Percentiles rank a stretch among this genome's conserved stretches.
phyloP scores from a whole-genome alignment of 64 coral and sea anemone species.

The Pocillopora damicornis region DNA sequence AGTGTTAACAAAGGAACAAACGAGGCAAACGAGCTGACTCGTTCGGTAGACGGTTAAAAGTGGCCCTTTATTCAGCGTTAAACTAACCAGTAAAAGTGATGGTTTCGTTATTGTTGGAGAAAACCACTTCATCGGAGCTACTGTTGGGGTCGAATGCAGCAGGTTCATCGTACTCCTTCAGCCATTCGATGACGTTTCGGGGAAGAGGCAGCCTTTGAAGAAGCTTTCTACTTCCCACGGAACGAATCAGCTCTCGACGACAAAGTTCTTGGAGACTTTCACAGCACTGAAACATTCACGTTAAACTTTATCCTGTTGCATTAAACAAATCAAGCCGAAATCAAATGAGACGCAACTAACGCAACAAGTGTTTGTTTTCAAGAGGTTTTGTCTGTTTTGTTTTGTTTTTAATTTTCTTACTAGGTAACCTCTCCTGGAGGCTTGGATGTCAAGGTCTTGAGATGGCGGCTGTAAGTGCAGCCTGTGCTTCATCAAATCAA shows the following conservation, averaged over 20 bases:
- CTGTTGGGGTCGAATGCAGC: conserved; percentile 62
- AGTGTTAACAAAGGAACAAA: too few species aligned
- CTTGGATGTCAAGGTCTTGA: background rate
- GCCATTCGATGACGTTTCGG: conserved; percentile 55
- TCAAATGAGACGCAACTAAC: background rate
- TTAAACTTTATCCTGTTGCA: background rate
- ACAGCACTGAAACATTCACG: conserved; percentile 64
- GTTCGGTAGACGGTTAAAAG: too few species aligned
- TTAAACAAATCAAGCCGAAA: background rate
- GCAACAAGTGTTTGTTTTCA: background rate
- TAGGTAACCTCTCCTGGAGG: conserved; percentile 16
- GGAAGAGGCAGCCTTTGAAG: conserved; percentile 58
- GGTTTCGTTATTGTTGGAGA: conserved; percentile 71
- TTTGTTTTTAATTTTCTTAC: background rate
- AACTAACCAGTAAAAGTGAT: conserved; percentile 75
- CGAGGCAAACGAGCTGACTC: too few species aligned
- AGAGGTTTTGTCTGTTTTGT: background rate
- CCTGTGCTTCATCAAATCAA: too few species aligned
- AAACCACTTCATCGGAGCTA: conserved; percentile 53
- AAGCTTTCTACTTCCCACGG: conserved; percentile 76
- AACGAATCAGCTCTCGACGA: conserved; percentile 67
- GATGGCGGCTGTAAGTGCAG: background rate
- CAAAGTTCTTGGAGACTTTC: conserved; percentile 87
- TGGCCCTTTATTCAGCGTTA: background rate
- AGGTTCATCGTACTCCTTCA: conserved; percentile 73